Conservation (phyloP, 2,113 vertebrate genomes). For the Pithys albifrons region DNA sequence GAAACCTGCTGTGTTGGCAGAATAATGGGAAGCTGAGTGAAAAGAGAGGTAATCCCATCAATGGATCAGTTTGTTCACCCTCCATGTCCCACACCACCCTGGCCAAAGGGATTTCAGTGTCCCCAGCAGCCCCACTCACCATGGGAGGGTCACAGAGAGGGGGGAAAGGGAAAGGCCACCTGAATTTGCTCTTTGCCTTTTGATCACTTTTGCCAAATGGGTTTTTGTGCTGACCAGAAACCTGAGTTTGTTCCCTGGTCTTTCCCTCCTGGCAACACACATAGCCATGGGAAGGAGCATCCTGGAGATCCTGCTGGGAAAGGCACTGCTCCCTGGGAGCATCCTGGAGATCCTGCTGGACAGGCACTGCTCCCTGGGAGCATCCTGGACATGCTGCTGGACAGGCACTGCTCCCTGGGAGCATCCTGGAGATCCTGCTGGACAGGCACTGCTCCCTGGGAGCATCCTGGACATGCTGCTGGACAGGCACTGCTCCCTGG, state of each 20-base stretch:
- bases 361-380: too few relatives aligned
- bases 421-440: too few relatives aligned
- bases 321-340: too few relatives aligned
- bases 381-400: too few relatives aligned
- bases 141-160: background rate
- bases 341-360: too few relatives aligned
- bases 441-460: too few relatives aligned
- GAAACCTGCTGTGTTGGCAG: background rate
- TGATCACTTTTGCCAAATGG: background rate
- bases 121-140: background rate
- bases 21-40: constrained; percentile 39
- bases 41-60: constrained; percentile 42
- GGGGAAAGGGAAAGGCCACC: background rate
- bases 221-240: background rate
- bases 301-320: too few relatives aligned
- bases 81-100: background rate
- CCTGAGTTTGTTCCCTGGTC: background rate
- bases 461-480: too few relatives aligned
- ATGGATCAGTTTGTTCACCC: constrained; percentile 18
- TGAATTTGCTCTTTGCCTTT: background rate
- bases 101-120: background rate
- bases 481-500: too few relatives aligned
- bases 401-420: too few relatives aligned
- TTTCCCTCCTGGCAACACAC: background rate
- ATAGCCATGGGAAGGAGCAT: background rate